Evolutionary conservation across 2,113 vertebrate genomes (phyloP), one percentile per base, ranked within the genome.

Genomic region (Atherinomorus stipes): DNA sequence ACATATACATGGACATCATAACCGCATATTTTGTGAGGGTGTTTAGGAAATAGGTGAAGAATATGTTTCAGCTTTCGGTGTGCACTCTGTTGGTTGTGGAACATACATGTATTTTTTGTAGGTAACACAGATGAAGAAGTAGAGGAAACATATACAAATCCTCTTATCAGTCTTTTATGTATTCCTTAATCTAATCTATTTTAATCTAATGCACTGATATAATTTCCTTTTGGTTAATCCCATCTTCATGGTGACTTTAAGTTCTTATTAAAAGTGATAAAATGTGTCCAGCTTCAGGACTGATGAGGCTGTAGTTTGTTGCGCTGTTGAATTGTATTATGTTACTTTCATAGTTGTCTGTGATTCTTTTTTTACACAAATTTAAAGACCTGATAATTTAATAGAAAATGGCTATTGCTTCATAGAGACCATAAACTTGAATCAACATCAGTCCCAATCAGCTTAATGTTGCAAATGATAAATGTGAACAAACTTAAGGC

Each of bases 1-100:
- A 74, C 58, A 83, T 47, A 22, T 74, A 60, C 40, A 78, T 38
- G 59, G 8, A 13, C 31, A 31, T 4, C 7, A 31, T 13, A 4
- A 3, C 3, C 16, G 21, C 22, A 18, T 45, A 23, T 19, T 42
- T 0, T 21, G 15, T 13, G 15, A 23, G 18, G 3, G 1, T 60
- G 34, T 40, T 22, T 11, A 19, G 28, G 12, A 47, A 23, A 44
- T 12, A 49, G 38, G 28, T 16, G 62, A 3, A 37, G 11, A 11
- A 58, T 37, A 6, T 47, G 44, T 47, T 47, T 19, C 19, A 45
- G 15, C 15, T 44, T 57, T 7, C n/a, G 37, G 23, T 25, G 34
- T 62, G 11, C 31, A 2, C 4, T 9, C 11, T 45, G 15, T n/a
- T 61, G 13, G 10, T 60, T 15, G 3, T 0, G 15, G 12, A 22